Percentiles rank a stretch among this genome's conserved stretches.
phyloP scores from a whole-genome alignment of 2,113 vertebrate genomes.

The Plotosus lineatus region DNA sequence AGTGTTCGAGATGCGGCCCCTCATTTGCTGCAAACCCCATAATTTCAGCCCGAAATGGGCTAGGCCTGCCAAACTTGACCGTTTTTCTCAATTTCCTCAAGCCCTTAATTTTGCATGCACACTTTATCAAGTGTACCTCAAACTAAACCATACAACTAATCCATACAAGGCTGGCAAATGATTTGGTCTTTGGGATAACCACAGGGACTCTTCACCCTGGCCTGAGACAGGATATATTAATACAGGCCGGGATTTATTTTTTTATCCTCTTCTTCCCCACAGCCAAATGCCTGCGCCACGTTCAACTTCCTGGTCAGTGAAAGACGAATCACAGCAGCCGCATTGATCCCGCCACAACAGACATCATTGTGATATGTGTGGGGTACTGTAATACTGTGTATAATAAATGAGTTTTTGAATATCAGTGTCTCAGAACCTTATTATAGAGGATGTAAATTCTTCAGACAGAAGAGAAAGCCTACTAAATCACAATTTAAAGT shows the following conservation, averaged over 20 bases:
- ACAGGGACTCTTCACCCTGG: too few relatives aligned
- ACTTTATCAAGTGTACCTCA: too few relatives aligned
- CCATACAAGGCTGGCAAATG: too few relatives aligned
- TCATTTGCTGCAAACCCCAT: too few relatives aligned
- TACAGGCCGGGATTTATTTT: too few relatives aligned
- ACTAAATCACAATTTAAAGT: not conserved
- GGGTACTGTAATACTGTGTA: not conserved
- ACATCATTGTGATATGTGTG: constrained; percentile 2
- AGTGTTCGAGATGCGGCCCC: too few relatives aligned
- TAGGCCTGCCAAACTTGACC: too few relatives aligned
- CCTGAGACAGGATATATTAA: not conserved
- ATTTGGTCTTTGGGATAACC: too few relatives aligned
- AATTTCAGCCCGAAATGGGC: too few relatives aligned
- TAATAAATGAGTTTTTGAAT: constrained; percentile 8
- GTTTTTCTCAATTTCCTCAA: too few relatives aligned
- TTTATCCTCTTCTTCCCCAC: constrained; percentile 28
- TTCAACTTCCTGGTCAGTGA: constrained; percentile 92
- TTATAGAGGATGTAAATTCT: not conserved
- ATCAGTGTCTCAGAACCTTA: not conserved
- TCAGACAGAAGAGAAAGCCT: not conserved
- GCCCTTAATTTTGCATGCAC: too few relatives aligned
- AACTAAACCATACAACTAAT: too few relatives aligned
- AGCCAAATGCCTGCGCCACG: constrained; percentile 94
- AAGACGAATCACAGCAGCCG: constrained; percentile 78
- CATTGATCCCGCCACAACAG: constrained; percentile 82